Percentiles rank a stretch among this genome's conserved stretches.
Conservation (phyloP, 1,140 invertebrate species). For the Caenorhabditis latens region DNA sequence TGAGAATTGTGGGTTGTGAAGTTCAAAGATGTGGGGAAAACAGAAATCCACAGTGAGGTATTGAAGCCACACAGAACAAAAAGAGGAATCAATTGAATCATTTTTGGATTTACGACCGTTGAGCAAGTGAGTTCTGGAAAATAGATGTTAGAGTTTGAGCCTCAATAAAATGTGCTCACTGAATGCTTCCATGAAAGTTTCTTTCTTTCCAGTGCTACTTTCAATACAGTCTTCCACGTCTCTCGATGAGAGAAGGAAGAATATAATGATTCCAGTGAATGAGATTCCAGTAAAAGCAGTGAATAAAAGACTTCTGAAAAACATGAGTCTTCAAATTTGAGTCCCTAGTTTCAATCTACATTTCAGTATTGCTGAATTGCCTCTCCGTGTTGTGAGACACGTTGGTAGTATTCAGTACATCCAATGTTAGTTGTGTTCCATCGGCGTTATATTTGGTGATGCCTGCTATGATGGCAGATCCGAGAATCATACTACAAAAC, state of each 20-base stretch:
- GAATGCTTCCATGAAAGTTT: constrained; percentile 7
- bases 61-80: constrained; percentile 32
- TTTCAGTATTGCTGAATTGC: constrained; percentile 1
- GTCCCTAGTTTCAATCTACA: neutral
- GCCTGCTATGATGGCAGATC: neutral
- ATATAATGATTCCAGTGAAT: constrained; percentile 54
- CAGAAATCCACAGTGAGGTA: constrained; percentile 57
- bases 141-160: neutral
- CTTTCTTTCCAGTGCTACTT: constrained; percentile 21
- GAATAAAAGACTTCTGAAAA: constrained; percentile 34
- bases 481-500: constrained; percentile 12
- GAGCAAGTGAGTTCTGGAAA: constrained; percentile 38
- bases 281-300: constrained; percentile 57
- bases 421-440: neutral
- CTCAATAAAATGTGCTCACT: neutral
- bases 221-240: constrained; percentile 59
- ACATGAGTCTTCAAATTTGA: neutral
- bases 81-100: constrained; percentile 34
- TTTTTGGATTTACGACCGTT: neutral
- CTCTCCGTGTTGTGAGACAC: constrained; percentile 29
- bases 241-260: constrained; percentile 50
- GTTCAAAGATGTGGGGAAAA: constrained; percentile 57
- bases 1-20: constrained; percentile 30
- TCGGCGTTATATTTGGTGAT: neutral
- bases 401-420: neutral